phyloP scores from a whole-genome alignment of 2,888 invertebrate genomes.

The Metacarcinus magister region DNA sequence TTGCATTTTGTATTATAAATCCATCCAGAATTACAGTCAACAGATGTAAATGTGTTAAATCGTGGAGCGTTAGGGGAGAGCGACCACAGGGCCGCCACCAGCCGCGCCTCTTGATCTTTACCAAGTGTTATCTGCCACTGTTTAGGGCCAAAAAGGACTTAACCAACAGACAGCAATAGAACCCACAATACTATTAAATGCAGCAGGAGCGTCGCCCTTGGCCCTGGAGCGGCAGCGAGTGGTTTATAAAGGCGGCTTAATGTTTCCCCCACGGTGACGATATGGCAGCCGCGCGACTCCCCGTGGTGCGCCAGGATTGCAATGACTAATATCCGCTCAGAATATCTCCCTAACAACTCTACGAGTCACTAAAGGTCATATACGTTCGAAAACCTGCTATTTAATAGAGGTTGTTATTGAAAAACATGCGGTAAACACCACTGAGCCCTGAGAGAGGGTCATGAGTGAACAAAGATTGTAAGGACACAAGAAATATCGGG shows the following conservation, averaged over 20 bases:
- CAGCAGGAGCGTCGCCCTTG: constrained; percentile 72
- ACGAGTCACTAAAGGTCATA: neutral
- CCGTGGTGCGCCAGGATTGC: constrained; percentile 62
- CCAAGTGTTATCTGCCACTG: constrained; percentile 57
- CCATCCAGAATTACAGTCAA: neutral
- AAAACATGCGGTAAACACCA: neutral
- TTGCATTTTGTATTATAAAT: neutral
- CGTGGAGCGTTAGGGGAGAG: neutral
- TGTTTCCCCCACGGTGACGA: constrained; percentile 71
- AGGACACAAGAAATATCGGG: neutral
- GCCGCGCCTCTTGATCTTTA: constrained; percentile 55
- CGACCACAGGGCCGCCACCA: constrained; percentile 50
- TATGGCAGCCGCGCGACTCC: constrained; percentile 57
- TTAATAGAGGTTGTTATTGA: neutral
- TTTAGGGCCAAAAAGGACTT: constrained; percentile 54
- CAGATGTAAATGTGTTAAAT: constrained; percentile 51
- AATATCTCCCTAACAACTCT: constrained; percentile 43
- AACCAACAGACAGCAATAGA: constrained; percentile 57
- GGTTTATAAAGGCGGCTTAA: constrained; percentile 69
- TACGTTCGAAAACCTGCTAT: neutral
- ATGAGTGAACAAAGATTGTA: constrained; percentile 21
- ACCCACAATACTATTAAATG: constrained; percentile 56
- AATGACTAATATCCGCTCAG: constrained; percentile 68
- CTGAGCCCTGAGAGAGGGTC: neutral
- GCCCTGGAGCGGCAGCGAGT: constrained; percentile 64